Conservation (phyloP, 1,140 invertebrate species). For the Xylocopa sonorina region DNA sequence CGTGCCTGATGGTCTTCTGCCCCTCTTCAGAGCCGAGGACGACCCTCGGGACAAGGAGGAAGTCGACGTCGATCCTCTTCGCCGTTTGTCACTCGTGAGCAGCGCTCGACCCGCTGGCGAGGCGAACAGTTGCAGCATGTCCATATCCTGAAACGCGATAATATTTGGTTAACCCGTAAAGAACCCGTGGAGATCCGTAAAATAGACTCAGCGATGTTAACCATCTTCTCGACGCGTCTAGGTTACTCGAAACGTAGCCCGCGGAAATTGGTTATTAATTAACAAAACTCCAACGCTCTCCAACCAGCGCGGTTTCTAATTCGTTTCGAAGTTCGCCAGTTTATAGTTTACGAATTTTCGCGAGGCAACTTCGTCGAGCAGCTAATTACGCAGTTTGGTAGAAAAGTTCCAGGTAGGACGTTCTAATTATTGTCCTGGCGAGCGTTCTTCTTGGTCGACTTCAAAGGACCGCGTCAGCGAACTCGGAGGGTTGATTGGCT, state of each 20-base stretch:
- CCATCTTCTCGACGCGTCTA: no score
- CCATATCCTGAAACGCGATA: constrained; percentile 77
- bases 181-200: no score
- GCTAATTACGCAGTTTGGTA: background rate
- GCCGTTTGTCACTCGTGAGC: constrained; percentile 80
- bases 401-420: background rate
- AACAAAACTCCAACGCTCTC: no score
- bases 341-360: no score
- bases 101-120: constrained; percentile 83
- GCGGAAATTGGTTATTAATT: no score
- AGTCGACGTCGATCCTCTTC: constrained; percentile 75
- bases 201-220: no score
- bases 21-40: constrained; percentile 71
- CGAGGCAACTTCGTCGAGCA: background rate
- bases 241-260: no score
- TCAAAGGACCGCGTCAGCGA: background rate
- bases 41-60: constrained; percentile 76
- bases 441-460: background rate
- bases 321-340: no score
- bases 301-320: no score
- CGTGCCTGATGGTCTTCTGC: constrained; percentile 64
- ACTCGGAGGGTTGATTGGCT: constrained; percentile 17
- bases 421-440: background rate
- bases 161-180: background rate
- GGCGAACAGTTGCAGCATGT: constrained; percentile 83